These are phyloP conservation scores for Porites divaricata DNA, from an alignment of 92 coral and sea anemone genomes.

Conservation along the genomic window DNA sequence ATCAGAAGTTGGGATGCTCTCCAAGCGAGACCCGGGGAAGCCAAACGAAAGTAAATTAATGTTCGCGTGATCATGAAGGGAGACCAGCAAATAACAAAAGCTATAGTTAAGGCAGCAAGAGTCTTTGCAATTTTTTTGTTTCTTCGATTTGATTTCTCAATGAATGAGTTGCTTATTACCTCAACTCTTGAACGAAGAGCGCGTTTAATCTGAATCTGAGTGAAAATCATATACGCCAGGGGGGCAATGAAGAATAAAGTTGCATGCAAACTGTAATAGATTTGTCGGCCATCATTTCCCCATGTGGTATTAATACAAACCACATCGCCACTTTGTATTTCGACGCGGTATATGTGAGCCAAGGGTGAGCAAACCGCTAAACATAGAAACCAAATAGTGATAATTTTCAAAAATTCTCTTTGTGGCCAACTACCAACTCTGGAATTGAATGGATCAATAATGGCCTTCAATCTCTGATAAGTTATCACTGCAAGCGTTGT, in stretches of 20 bases:
- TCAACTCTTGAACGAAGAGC: constrained; percentile 1
- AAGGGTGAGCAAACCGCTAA: constrained; percentile 37
- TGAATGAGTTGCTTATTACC: constrained; percentile 7
- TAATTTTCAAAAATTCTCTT: neutral
- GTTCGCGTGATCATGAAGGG: constrained; percentile 47
- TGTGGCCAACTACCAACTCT: neutral
- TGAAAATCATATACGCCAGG: constrained; percentile 12
- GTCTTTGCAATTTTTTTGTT: constrained; percentile 44
- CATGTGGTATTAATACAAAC: constrained; percentile 31
- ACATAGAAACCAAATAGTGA: constrained; percentile 8
- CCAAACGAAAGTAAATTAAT: constrained; percentile 43
- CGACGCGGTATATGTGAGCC: constrained; percentile 20
- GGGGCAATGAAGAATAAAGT: constrained; percentile 13
- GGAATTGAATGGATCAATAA: constrained; percentile 22
- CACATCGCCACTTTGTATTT: neutral
- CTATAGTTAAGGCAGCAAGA: constrained; percentile 21
- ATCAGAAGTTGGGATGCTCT: constrained; percentile 53
- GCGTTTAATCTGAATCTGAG: neutral
- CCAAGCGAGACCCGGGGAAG: constrained; percentile 35
- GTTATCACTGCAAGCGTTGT: constrained; percentile 35
- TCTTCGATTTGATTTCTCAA: constrained; percentile 5
- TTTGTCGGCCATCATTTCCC: constrained; percentile 42
- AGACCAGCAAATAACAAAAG: constrained; percentile 45
- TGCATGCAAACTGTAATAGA: constrained; percentile 30
- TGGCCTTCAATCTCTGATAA: constrained; percentile 18